Evolutionary conservation across 2,113 vertebrate genomes (phyloP), one percentile per base, ranked within the genome.

Genomic region (Lepus timidus): DNA sequence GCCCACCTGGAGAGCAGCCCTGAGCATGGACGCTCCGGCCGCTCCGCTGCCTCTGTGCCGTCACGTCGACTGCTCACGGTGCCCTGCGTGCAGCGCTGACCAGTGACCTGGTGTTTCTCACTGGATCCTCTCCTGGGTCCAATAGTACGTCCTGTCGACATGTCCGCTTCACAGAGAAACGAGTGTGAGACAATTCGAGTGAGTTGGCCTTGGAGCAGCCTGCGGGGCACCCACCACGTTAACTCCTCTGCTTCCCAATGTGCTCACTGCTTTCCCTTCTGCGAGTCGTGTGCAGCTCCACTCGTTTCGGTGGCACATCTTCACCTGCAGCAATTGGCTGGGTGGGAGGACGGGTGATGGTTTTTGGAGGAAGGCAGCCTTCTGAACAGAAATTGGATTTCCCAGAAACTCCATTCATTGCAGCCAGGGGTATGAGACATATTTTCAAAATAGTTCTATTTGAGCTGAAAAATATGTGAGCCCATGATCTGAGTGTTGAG

Each of bases 21-120:
- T 4, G 16, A 2, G 1, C 9, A 31, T 17, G 0, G 13, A 5
- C 70, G 55, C 39, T 1, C 1, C 3, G 4, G n/a, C 44, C 14
- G 79, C 67, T 16, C 16, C 7, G 36, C 29, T 9, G 0, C 29
- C 9, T 8, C 67, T 39, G 1, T 19, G 10, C 6, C 4, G 3
- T 0, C 25, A 2, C 0, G 13, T 27, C 4, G 76, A n/a, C 3
- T 2, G 0, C 19, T 58, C 14, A 4, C 12, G 20, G 55, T 58
- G 13, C 17, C 0, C 55, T 20, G 55, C 55, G 13, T 16, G 55
- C 55, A 16, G 55, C 55, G 13, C 71, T 3, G 1, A 33, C 0
- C 1, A 6, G 16, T 31, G 5, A 17, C 6, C 55, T 49, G 44
- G 9, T 2, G n/a, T 33, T 39, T 71, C 78, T 65, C n/a, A 10